phyloP scores from a whole-genome alignment of 2,888 invertebrate genomes.

The Cheilosia scutellata region DNA sequence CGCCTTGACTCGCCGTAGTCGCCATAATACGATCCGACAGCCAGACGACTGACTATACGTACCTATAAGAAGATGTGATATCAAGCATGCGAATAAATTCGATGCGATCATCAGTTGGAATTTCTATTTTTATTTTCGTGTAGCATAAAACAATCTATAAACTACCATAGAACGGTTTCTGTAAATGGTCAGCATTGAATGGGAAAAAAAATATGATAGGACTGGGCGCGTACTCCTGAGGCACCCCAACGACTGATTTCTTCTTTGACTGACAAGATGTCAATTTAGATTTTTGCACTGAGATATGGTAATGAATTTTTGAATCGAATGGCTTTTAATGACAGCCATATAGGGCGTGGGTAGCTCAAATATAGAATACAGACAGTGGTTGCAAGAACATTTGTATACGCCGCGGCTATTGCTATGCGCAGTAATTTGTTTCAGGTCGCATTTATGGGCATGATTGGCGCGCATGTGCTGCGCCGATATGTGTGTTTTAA shows the following conservation, averaged over 20 bases:
- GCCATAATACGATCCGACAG: slow-evolving; percentile 41
- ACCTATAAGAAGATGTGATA: slow-evolving; percentile 23
- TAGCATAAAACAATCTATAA: slow-evolving; percentile 33
- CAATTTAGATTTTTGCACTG: slow-evolving; percentile 63
- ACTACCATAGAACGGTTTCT: slow-evolving; percentile 51
- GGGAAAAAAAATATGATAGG: slow-evolving; percentile 46
- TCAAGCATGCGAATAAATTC: slow-evolving; percentile 43
- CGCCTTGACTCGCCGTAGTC: slow-evolving; percentile 36
- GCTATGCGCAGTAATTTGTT: slow-evolving; percentile 21
- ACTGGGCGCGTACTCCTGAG: slow-evolving; percentile 63
- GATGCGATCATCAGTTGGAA: slow-evolving; percentile 61
- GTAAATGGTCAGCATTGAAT: slow-evolving; percentile 63
- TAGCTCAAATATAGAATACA: neutral
- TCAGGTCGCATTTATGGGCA: slow-evolving; percentile 10
- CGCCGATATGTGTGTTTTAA: neutral
- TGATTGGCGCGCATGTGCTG: slow-evolving; percentile 28
- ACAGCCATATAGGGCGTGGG: slow-evolving; percentile 56
- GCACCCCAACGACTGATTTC: slow-evolving; percentile 32
- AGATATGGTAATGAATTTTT: slow-evolving; percentile 62
- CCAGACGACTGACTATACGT: neutral
- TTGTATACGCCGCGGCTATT: too few species aligned
- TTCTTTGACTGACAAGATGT: slow-evolving; percentile 65
- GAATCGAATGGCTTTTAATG: slow-evolving; percentile 47
- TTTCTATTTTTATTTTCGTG: slow-evolving; percentile 66
- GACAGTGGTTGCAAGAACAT: neutral